Percentiles rank a stretch among this genome's conserved stretches.
Conservation (phyloP, 2,797 vertebrate genomes). For the Holocentrus rufus region DNA sequence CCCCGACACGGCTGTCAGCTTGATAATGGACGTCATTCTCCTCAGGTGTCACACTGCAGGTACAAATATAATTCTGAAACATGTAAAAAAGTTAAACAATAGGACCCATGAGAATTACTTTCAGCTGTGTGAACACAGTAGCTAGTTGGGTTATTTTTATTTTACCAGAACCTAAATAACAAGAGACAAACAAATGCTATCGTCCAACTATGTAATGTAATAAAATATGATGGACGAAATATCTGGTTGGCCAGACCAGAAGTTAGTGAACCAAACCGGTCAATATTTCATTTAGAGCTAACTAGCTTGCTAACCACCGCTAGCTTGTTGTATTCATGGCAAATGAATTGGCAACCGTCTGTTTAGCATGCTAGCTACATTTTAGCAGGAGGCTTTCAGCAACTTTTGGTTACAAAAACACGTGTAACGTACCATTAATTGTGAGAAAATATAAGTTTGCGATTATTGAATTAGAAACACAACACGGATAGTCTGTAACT, state of each 20-base stretch:
- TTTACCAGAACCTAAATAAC: too few relatives aligned
- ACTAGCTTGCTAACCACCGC: conserved; percentile 17
- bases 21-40: conserved; percentile 98
- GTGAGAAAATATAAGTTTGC: conserved; percentile 1
- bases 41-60: conserved; percentile 57
- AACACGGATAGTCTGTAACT: conserved; percentile 11
- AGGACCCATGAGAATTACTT: too few relatives aligned
- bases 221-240: too few relatives aligned
- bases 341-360: conserved; percentile 40
- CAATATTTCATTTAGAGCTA: background rate
- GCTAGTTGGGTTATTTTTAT: too few relatives aligned
- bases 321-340: conserved; percentile 16
- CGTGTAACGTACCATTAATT: conserved; percentile 58
- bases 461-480: conserved; percentile 8
- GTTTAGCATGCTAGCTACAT: conserved; percentile 59
- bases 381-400: background rate
- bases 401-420: background rate
- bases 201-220: too few relatives aligned
- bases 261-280: background rate
- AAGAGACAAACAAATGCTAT: background rate
- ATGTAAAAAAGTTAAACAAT: background rate
- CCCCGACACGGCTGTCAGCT: conserved; percentile 95
- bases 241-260: rapidly evolving
- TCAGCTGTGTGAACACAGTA: too few relatives aligned
- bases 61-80: background rate